Evolutionary conservation across 2,888 invertebrate species (phyloP), one percentile per base, ranked within the genome.

Genomic region (Eurois occulta): DNA sequence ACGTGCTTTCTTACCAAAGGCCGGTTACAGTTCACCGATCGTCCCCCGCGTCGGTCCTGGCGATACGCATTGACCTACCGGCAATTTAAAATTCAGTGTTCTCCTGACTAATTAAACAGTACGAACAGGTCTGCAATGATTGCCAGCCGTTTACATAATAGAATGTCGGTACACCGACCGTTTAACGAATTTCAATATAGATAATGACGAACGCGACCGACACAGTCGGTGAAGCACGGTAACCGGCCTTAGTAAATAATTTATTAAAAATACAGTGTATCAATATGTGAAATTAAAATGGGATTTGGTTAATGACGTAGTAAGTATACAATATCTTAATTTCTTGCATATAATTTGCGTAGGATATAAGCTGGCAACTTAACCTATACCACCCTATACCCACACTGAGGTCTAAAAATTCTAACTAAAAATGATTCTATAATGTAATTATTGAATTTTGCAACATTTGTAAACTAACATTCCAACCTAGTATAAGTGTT

Each of bases 391-490:
- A 70, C 13, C 13, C 58, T 21, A 5, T 35, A 46, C 35, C 21
- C 70, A 69, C 55, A 86, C 55, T 38, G 43, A 66, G 48, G 62
- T 81, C 62, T 69, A 66, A 58, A 70, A 48, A 70, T 62, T 38
- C 43, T n/a, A 72, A 78, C 62, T 48, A 66, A 24, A 67, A 65
- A 70, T 38, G 13, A 73, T 67, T 70, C 43, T 69, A 64, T 46
- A 68, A 70, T 60, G 58, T 38, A 58, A 46, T 66, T 55, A 28
- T 71, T 52, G 66, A 80, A 76, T 48, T 24, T 70, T 72, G 60
- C 66, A 78, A 80, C 71, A 80, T 85, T 78, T 83, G 72, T 46
- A 74, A 78, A 81, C 55, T 78, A 75, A 86, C 86, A 87, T 86
- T 86, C 86, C 88, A 79, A 72, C 86, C 66, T 87, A 86, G 72